Evolutionary conservation across 2,888 invertebrate genomes (phyloP), one percentile per base, ranked within the genome.

Genomic region (Melinaea marsaeus): DNA sequence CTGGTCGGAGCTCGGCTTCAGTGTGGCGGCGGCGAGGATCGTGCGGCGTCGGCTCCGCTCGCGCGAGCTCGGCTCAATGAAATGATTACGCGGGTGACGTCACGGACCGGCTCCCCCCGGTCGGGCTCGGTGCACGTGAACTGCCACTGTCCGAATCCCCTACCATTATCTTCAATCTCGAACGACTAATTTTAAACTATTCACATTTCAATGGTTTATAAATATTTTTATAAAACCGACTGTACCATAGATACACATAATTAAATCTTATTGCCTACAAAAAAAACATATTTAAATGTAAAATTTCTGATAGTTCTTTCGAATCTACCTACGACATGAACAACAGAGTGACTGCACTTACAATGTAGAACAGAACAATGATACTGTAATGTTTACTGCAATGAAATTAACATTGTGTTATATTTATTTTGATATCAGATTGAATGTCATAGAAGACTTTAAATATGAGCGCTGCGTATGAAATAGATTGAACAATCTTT

Each of bases 1-100:
- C 86, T 80, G 83, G 88, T 87, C 82, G 88, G 88, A 85, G 83
- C 88, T 87, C 82, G 88, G 89, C 86, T 84, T 78, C 84, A 86
- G 81, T 76, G 77, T 72, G 78, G 67, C 67, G 68, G 58, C 62
- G 63, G 69, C 57, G 73, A 69, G 74, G 77, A 66, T 85, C 86
- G 86, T 81, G 67, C 57, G 66, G 45, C 66, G 69, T 86, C 88
- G 88, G 83, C 65, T 22, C 65, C 65, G 68, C 67, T 81, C 88
- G 88, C 70, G 73, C 70, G 67, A 72, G 74, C 75, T 85, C 88
- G 88, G 83, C 76, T 78, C 80, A 79, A 79, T 82, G 84, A 79
- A 80, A 78, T 78, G 79, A 83, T 84, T 80, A 83, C 80, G 75
- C 74, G 71, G 65, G 77, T 88, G 88, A 88, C 89, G 88, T 88